phyloP scores from a whole-genome alignment of 2,888 invertebrate genomes.

The Seira musarum region DNA sequence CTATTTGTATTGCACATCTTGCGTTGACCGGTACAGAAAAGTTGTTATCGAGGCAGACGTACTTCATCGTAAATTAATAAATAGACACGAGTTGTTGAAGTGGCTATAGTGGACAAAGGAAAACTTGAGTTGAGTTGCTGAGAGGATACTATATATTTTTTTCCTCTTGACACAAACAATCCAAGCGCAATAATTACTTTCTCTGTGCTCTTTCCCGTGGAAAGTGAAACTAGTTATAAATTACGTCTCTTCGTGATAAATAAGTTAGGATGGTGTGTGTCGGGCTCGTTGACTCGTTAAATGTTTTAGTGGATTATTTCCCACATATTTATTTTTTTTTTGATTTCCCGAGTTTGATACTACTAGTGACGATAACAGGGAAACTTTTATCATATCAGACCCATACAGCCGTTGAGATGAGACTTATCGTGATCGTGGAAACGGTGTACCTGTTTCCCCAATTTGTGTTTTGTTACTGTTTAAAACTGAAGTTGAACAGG shows the following conservation, averaged over 20 bases:
- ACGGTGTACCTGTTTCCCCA: no score
- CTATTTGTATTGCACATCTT: no score
- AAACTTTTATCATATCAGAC: no score
- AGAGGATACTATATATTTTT: background rate
- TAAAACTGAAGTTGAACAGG: constrained; percentile 49
- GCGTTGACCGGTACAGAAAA: no score
- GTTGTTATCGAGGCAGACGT: background rate
- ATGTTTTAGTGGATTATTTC: no score
- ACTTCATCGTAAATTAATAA: background rate
- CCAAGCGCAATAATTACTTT: background rate
- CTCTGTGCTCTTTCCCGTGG: background rate
- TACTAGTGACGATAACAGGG: no score
- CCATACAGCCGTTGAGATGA: no score
- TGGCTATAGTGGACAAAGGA: background rate
- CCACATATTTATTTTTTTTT: no score
- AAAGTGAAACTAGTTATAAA: background rate
- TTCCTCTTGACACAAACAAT: background rate
- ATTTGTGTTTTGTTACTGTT: constrained; percentile 20
- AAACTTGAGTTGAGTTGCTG: no score
- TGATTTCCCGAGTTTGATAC: no score
- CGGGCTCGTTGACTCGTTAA: background rate
- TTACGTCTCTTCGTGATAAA: background rate
- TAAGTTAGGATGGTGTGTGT: background rate
- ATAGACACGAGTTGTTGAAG: background rate
- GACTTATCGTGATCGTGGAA: no score